phyloP scores from a whole-genome alignment of 2,888 invertebrate genomes.

The Archips crataeganus region DNA sequence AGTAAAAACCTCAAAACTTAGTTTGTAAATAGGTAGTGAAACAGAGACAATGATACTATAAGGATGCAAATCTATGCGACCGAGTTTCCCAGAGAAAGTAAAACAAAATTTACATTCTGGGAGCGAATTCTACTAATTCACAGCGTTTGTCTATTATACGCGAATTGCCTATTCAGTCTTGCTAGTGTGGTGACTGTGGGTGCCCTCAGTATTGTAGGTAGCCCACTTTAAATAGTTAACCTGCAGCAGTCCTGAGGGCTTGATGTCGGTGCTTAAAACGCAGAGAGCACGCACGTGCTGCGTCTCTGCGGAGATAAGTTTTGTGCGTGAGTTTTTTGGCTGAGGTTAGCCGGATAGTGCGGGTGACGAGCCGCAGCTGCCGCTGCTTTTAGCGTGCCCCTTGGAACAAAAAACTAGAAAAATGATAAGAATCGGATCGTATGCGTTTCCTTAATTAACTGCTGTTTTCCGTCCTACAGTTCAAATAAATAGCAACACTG shows the following conservation, averaged over 20 bases:
- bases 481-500: not conserved
- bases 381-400: slow-evolving; percentile 36
- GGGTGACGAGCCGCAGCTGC: slow-evolving; percentile 45
- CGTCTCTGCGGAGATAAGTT: slow-evolving; percentile 3
- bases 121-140: not conserved
- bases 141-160: slow-evolving; percentile 7
- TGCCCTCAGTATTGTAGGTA: not conserved
- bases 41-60: not conserved
- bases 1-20: not conserved
- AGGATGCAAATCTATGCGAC: slow-evolving; percentile 22
- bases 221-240: not conserved
- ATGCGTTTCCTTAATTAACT: not conserved
- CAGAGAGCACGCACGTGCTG: slow-evolving; percentile 20
- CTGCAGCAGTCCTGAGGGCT: not conserved
- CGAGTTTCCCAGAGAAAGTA: slow-evolving; percentile 34
- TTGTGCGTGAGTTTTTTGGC: slow-evolving; percentile 26
- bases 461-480: not conserved
- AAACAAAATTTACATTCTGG: slow-evolving; percentile 31
- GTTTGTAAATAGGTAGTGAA: not conserved
- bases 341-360: slow-evolving; percentile 24
- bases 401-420: slow-evolving; percentile 13
- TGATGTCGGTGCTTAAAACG: not conserved
- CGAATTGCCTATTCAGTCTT: slow-evolving; percentile 10
- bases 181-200: not conserved
- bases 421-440: not conserved